These are phyloP conservation scores for Muscicapa adusta DNA, from an alignment of 2,113 vertebrate species.

Conservation along the genomic window DNA sequence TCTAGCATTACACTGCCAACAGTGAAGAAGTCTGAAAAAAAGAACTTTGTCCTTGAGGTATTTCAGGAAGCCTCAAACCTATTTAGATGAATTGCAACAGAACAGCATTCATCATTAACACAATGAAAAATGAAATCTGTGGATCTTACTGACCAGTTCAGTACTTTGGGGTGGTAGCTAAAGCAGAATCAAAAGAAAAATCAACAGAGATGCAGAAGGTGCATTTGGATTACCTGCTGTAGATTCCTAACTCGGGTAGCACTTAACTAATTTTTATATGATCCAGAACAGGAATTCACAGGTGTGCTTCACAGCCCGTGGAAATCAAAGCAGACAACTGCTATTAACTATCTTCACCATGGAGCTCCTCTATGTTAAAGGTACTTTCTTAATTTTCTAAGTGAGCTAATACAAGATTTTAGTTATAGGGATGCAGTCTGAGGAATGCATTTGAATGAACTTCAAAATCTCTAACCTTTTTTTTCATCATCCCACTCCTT, in stretches of 20 bases:
- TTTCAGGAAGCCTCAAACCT: not conserved
- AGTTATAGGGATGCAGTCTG: not conserved
- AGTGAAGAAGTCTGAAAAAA: not conserved
- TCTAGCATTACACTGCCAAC: not conserved
- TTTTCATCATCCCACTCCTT: not conserved
- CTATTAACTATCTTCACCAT: not conserved
- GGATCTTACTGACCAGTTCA: not conserved
- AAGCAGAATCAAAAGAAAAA: not conserved
- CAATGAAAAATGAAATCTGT: not conserved
- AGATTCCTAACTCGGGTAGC: not conserved
- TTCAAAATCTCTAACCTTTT: not conserved
- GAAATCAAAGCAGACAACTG: not conserved
- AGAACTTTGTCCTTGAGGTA: not conserved
- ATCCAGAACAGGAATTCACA: not conserved
- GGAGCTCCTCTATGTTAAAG: not conserved
- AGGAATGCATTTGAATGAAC: not conserved
- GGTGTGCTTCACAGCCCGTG: rapidly evolving
- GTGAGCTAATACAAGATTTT: not conserved
- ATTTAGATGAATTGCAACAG: not conserved
- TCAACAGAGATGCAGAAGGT: not conserved
- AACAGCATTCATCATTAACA: not conserved
- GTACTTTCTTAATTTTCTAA: not conserved
- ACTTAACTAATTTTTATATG: not conserved
- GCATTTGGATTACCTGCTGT: not conserved
- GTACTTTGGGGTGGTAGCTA: not conserved